Percentiles rank a stretch among this genome's conserved stretches.
phyloP scores from a whole-genome alignment of 2,888 invertebrate genomes.

The Drosophila pullipes region DNA sequence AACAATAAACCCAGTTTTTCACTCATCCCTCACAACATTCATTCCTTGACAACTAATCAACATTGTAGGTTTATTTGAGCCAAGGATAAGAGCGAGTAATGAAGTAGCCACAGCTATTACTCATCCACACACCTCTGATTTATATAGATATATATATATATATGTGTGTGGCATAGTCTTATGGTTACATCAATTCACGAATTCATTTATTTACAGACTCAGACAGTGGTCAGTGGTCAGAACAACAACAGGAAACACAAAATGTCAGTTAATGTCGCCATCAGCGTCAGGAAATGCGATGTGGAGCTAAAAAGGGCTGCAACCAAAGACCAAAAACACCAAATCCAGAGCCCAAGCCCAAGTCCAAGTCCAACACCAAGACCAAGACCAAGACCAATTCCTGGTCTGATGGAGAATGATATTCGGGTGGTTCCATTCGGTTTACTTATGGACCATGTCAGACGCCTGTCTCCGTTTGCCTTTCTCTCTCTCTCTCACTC shows the following conservation, averaged over 20 bases:
- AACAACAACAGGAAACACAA: conserved; percentile 63
- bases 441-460: conserved; percentile 33
- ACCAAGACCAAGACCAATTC: neutral
- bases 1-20: neutral
- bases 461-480: conserved; percentile 27
- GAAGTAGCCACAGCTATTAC: conserved; percentile 23
- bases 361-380: neutral
- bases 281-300: conserved; percentile 55
- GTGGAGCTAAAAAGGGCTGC: conserved; percentile 48
- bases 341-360: neutral
- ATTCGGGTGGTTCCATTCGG: conserved; percentile 10
- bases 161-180: neutral
- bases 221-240: neutral
- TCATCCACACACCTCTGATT: conserved; percentile 22
- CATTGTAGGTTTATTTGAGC: neutral
- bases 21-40: neutral
- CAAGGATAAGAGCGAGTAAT: neutral
- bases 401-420: conserved; percentile 17
- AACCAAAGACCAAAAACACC: neutral
- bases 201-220: conserved; percentile 18
- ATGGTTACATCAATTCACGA: conserved; percentile 13
- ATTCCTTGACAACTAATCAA: neutral
- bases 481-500: neutral
- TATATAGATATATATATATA: neutral
- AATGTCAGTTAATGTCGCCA: conserved; percentile 70